Base-by-base conservation (phyloP, 2,113 vertebrate genomes). In the Phrynosoma platyrhinos region DNA sequence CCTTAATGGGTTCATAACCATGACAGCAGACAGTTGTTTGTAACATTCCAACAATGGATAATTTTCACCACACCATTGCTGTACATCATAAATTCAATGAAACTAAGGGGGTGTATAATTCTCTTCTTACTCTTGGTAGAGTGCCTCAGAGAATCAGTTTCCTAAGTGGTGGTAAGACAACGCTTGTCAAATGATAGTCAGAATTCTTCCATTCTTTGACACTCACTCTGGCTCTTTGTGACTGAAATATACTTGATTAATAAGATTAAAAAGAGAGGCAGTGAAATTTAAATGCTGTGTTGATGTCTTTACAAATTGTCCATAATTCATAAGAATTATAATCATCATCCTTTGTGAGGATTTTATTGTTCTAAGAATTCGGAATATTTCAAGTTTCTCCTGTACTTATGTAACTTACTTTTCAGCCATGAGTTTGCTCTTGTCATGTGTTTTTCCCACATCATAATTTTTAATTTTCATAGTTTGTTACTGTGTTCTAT, bases 301-400 rank as follows among this genome's bases (percentile, higher is more conserved):
- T 23, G n/a, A 58, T 4, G 21, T 74, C 69, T 32, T 42, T 62
- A 76, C 1, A 85, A 75, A 84, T 84, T 84, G 53, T 8, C 36
- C 25, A 66, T 18, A 77, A 72, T 85, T 42, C 10, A 42, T 64
- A 77, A 47, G 25, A 77, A 85, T 47, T 30, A 77, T 47, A 36
- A 85, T 77, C 36, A 76, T 75, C n/a, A 25, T 85, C 27, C 12
- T 85, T 85, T 77, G 58, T 64, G 25, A 3, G 36, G 76, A 85
- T 47, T 62, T 32, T 30, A 83, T 66, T 64, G 36, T 77, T 77
- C 53, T 77, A 66, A 47, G 21, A 66, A 66, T 9, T 36, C 16
- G 0, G 18, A 21, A 64, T 64, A 23, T 4, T 40, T 76, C 62
- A 74, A 14, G 4, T 64, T 85, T 42, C 4, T 40, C 14, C 25